Base-by-base conservation (phyloP, 1,140 invertebrate species). In the Aphis gossypii region DNA sequence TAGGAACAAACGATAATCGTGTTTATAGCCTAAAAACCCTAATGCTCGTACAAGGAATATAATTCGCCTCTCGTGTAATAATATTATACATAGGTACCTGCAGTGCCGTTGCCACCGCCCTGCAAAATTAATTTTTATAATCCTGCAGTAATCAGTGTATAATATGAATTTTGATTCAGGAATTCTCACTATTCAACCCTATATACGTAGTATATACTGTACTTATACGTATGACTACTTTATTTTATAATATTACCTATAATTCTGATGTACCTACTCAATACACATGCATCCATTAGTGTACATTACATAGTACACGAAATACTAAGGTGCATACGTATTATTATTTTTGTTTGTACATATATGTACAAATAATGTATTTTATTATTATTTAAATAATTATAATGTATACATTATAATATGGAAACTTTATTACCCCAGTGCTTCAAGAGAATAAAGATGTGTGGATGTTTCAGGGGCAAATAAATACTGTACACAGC, bases 21-120 rank as follows among this genome's bases (percentile, higher is more conserved):
- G n/a, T 76, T 76, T 76, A 76, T 76, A 76, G 60, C 60, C n/a
- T 76, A n/a, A n/a, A 76, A n/a, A 35, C 60, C 60, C 60, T n/a
- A n/a, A 4, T 14, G n/a, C 60, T 76, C 60, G 14, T n/a, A 76
- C n/a, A 76, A n/a, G n/a, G n/a, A 4, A 1, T 76, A 76, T 30
- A 60, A 30, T 76, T 41, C 38, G 38, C 30, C 60, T n/a, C 60
- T 11, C 60, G 18, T 76, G 14, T 76, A n/a, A 76, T 76, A n/a
- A n/a, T 76, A 20, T 76, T n/a, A 46, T 46, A 46, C 3, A 41
- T 11, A 76, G 3, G 25, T n/a, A 60, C 56, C 56, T 35, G 35
- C 35, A 41, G 38, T n/a, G 0, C 60, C n/a, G n/a, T 14, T 14
- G 11, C n/a, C 30, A 68, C 60, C n/a, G 60, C 60, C 30, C 60